These are phyloP conservation scores for Myzus persicae DNA, from an alignment of 1,140 invertebrate species.

Conservation along the genomic window DNA sequence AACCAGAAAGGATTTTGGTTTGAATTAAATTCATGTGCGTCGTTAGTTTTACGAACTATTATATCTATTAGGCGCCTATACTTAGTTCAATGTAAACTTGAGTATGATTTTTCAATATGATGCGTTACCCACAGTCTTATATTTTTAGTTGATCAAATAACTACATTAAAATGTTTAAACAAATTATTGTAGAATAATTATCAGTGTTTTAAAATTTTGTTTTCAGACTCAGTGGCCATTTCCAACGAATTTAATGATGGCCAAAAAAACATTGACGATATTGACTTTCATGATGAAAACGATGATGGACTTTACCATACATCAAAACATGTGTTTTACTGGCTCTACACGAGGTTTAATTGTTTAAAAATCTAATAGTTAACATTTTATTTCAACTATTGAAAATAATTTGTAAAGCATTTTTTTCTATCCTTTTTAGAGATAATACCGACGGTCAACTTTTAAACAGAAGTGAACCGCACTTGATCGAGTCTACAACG, in stretches of 20 bases:
- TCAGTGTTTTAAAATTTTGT: background rate
- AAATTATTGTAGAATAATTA: background rate
- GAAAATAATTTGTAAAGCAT: background rate
- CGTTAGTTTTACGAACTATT: background rate
- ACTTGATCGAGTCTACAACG: background rate
- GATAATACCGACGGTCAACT: background rate
- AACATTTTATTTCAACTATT: no score
- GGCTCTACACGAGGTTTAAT: conserved; percentile 27
- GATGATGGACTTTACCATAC: background rate
- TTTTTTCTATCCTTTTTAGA: background rate
- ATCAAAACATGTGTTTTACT: conserved; percentile 50
- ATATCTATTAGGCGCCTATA: background rate
- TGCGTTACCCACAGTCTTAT: background rate
- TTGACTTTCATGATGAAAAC: background rate
- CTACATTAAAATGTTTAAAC: background rate
- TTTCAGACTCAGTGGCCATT: background rate
- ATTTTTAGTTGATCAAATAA: background rate
- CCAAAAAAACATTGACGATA: no score
- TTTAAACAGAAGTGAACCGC: conserved; percentile 31
- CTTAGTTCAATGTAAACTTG: background rate
- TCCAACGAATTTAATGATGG: no score
- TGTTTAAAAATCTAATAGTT: background rate
- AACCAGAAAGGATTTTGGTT: background rate
- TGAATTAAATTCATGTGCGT: no score
- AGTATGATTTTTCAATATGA: background rate